Percentiles rank a stretch among this genome's conserved stretches.
Conservation (phyloP, 2,888 invertebrate genomes). For the Polyommatus icarus region DNA sequence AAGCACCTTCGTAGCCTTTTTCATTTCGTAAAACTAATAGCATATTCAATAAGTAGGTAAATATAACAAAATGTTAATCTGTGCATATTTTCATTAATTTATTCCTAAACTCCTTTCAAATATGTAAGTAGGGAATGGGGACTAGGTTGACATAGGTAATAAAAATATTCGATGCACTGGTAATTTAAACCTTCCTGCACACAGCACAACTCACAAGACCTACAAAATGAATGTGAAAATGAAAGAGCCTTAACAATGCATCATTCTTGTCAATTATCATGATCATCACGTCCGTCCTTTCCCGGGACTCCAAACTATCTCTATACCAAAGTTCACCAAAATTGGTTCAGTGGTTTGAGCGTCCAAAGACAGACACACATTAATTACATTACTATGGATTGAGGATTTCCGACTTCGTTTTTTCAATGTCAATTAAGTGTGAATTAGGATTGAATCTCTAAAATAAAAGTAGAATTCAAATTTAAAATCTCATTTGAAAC, state of each 20-base stretch:
- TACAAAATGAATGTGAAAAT: neutral
- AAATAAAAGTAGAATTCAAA: neutral
- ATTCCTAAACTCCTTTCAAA: neutral
- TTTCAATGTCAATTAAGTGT: neutral
- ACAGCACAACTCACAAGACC: no score
- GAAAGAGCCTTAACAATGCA: neutral
- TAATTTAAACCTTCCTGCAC: neutral
- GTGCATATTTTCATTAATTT: slow-evolving; percentile 8
- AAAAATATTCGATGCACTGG: neutral
- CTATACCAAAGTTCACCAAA: no score
- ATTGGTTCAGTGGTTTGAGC: no score
- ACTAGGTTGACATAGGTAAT: slow-evolving; percentile 7
- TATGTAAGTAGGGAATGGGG: neutral
- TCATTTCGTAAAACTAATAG: neutral
- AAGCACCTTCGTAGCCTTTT: no score
- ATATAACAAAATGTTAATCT: slow-evolving; percentile 1
- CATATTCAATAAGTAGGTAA: neutral
- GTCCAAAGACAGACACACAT: no score
- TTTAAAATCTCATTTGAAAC: neutral
- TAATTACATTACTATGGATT: no score
- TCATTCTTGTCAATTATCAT: neutral
- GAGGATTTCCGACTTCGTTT: neutral
- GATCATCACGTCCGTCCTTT: no score
- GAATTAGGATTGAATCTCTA: neutral
- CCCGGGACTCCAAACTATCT: no score